Evolutionary conservation across 2,113 vertebrate genomes (phyloP), one percentile per base, ranked within the genome.

Genomic region (Daphoenositta chrysoptera): DNA sequence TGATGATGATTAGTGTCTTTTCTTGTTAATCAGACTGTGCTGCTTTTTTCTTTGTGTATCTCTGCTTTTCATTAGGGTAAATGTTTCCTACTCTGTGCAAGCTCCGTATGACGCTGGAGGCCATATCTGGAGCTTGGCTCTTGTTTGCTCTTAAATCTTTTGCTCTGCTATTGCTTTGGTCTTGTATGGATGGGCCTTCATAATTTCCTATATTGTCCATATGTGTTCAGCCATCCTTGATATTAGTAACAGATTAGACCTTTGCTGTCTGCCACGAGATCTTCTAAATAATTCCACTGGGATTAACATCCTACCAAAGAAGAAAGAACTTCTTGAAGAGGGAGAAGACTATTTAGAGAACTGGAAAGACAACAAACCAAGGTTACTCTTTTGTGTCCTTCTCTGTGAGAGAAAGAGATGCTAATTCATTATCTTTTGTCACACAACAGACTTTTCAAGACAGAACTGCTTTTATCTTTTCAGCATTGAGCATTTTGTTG

Each of bases 31-130:
- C 90, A 85, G 70, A 37, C 79, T 92, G 61, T 48, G 73, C 66
- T 85, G 87, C 75, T 85, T 87, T 91, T 91, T 66, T 84, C 61
- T 89, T 94, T 85, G 61, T 76, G 10, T 80, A 28, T 88, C 45
- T 92, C 88, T 94, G 88, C 79, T 95, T 94, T 93, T 94, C 79
- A 86, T 94, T 91, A 94, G 63, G 0, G 17, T 53, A 87, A 80
- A 65, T 79, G n/a, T 68, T 95, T 90, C 68, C 48, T 93, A n/a
- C 39, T 90, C 48, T 88, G 3, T 71, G 57, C 50, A 65, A 69
- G 20, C 40, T 90, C 53, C 4, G 2, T 83, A 23, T 61, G 57
- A 83, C 0, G 1, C 57, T 80, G 45, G 53, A 69, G 78, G 82
- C 85, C 91, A 33, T 93, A 75, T 31, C 85, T 93, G 57, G 78